These are phyloP conservation scores for Coecobrya sp. DNA, from an alignment of 2,888 invertebrate genomes.

Conservation along the genomic window DNA sequence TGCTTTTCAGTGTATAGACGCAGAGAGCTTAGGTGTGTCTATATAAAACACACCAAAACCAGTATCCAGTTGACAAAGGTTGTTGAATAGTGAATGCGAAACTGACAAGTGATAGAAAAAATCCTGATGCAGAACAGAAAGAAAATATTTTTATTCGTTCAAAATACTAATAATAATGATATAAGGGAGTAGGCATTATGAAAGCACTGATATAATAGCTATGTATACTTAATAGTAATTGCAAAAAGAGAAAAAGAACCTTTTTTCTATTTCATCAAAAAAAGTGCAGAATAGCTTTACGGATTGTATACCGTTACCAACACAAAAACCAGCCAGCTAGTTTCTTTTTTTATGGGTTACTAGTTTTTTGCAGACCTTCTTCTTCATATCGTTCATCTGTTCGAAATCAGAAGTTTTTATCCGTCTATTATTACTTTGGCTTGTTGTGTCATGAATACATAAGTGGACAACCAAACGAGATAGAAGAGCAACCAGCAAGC, in stretches of 20 bases:
- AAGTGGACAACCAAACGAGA: conserved; percentile 3
- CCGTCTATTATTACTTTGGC: conserved; percentile 60
- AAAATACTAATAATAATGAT: neutral
- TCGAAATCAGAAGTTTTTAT: conserved; percentile 73
- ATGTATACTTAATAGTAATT: conserved; percentile 27
- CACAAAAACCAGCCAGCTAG: conserved; percentile 3
- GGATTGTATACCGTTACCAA: neutral
- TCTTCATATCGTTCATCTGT: conserved; percentile 44
- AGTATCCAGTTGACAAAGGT: conserved; percentile 25
- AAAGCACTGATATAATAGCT: neutral
- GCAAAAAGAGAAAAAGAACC: conserved; percentile 33
- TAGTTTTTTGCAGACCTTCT: conserved; percentile 12
- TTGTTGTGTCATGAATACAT: conserved; percentile 68
- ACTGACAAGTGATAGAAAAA: conserved; percentile 48
- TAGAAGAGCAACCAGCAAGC: neutral
- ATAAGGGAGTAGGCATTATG: neutral
- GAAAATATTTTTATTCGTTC: neutral
- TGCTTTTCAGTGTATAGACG: neutral
- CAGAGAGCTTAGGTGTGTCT: neutral
- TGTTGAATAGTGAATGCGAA: conserved; percentile 23
- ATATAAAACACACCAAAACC: neutral
- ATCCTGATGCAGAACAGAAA: conserved; percentile 45
- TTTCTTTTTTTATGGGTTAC: conserved; percentile 30
- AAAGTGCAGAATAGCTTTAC: neutral
- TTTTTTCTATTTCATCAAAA: conserved; percentile 40